Conservation (phyloP, 2,113 vertebrate genomes). For the Falco punctatus region DNA sequence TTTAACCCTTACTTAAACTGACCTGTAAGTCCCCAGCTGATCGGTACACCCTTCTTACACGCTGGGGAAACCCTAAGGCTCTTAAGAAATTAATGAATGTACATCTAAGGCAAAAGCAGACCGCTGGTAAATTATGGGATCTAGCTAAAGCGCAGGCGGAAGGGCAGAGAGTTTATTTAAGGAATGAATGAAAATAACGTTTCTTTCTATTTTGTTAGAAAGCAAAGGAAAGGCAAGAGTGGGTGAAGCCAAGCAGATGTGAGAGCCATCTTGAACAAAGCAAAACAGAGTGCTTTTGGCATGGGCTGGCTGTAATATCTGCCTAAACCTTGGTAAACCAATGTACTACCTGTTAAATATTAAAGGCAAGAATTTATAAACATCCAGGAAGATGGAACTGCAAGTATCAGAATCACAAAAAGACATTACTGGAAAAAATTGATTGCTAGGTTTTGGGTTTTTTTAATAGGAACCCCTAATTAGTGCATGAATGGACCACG, state of each 20-base stretch:
- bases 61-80: background rate
- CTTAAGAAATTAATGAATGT: background rate
- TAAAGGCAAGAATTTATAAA: slow-evolving; percentile 3
- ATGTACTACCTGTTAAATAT: background rate
- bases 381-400: background rate
- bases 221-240: background rate
- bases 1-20: background rate
- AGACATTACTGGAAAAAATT: background rate
- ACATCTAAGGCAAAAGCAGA: background rate
- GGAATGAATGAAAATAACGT: background rate
- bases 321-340: background rate
- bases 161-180: background rate
- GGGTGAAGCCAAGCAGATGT: background rate
- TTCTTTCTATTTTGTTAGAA: background rate
- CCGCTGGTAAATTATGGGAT: background rate
- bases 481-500: slow-evolving; percentile 20
- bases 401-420: background rate
- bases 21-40: background rate
- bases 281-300: background rate
- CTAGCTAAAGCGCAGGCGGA: background rate
- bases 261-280: background rate
- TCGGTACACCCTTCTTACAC: background rate
- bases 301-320: background rate
- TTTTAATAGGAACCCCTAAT: slow-evolving; percentile 31
- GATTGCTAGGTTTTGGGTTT: background rate